Base-by-base conservation (phyloP, 2,797 vertebrate genomes). In the Lateolabrax maculatus region DNA sequence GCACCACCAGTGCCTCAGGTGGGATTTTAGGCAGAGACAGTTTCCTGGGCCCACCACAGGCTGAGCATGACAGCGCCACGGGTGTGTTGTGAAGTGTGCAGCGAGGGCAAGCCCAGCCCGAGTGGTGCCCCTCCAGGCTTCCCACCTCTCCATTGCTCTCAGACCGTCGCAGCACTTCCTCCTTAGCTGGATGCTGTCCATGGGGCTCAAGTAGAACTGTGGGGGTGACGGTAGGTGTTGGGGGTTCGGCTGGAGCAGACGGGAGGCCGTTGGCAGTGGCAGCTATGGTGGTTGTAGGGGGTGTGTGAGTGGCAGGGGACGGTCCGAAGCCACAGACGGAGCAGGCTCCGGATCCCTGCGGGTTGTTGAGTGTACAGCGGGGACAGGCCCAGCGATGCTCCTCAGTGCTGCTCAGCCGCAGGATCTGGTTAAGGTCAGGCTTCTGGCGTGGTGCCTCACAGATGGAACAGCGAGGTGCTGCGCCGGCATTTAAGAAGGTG, bases 391-490 rank as follows among this genome's bases (percentile, higher is more conserved):
- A 99, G 62, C 97, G 97, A 79, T 91, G 94, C 44, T 98, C 97
- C 89, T 97, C 97, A 0, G 94, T 94, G 27, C 97, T 98, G 27
- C 98, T 99, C 84, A 99, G 97, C 21, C 97, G 95, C 75, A 99
- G 93, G 94, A 99, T 99, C 89, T 97, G 97, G 91, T 99, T 98
- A 5, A 99, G 96, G 91, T 99, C 98, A 0, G 98, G 98, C 56
- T 97, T 98, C 93, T 98, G 97, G 16, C 98, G 97, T 0, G 98
- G 98, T 0, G 98, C 98, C 93, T 99, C 98, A 0, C 98, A 99
- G 87, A 99, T 99, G 90, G 98, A 98, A 89, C 98, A 99, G 87
- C 98, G 97, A 29, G 97, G 96, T 73, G 97, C 96, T 8, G 95
- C 96, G 0, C 97, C 96, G 0, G 95, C 95, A 83, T 99, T 99